Percentiles rank a stretch among this genome's conserved stretches.
Evolutionary conservation across 1,140 invertebrate genomes (phyloP).

Genomic region (Aphis gossypii): DNA sequence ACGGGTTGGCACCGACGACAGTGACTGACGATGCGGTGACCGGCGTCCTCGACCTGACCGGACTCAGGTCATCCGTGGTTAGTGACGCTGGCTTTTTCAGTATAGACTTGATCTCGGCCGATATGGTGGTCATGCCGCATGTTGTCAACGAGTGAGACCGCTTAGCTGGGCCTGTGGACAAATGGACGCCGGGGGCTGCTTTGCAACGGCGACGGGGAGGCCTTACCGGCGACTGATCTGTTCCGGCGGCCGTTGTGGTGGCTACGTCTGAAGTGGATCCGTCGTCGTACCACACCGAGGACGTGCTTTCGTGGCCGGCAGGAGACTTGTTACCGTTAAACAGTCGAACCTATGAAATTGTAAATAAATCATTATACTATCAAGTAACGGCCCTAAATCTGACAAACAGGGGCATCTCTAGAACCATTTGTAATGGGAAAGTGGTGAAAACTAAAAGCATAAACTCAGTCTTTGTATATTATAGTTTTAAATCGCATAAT

Average conservation of each 20-base stretch:
- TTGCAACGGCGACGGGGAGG: constrained; percentile 43
- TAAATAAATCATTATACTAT: not conserved
- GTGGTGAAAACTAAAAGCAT: not conserved
- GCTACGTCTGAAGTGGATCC: not conserved
- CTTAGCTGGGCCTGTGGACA: not conserved
- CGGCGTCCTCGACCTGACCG: not conserved
- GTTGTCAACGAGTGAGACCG: constrained; percentile 59
- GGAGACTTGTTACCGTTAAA: constrained; percentile 61
- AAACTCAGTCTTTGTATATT: not conserved
- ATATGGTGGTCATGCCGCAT: constrained; percentile 26
- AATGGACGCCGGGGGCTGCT: not conserved
- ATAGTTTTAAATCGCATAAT: not conserved
- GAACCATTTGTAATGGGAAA: not conserved
- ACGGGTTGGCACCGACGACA: not conserved
- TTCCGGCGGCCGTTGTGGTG: not conserved
- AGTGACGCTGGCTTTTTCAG: constrained; percentile 70
- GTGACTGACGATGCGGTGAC: not conserved
- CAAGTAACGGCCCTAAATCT: not conserved
- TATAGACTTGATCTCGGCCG: constrained; percentile 69
- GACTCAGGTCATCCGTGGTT: constrained; percentile 53
- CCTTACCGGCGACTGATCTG: constrained; percentile 33
- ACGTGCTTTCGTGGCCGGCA: constrained; percentile 63
- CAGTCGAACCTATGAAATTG: constrained; percentile 33
- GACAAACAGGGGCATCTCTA: not conserved
- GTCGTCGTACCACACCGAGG: constrained; percentile 47